These are phyloP conservation scores for Uria aalge DNA, from an alignment of 2,113 vertebrate genomes.

Conservation along the genomic window DNA sequence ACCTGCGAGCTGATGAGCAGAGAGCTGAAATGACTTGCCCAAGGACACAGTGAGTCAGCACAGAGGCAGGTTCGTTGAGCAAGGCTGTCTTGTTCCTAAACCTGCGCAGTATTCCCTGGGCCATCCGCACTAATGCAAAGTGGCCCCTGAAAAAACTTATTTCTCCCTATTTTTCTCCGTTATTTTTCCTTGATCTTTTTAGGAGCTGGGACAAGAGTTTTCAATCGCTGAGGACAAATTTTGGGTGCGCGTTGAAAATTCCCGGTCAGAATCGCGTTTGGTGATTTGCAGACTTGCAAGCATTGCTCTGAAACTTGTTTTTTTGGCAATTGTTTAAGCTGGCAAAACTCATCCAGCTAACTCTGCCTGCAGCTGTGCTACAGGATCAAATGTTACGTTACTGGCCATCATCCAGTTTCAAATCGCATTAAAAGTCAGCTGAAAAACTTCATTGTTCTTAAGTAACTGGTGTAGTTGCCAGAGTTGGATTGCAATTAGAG, in stretches of 20 bases:
- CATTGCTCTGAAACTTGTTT: neutral
- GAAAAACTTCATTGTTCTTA: constrained; percentile 63
- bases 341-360: neutral
- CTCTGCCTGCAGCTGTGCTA: constrained; percentile 42
- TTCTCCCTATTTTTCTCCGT: neutral
- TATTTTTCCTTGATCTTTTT: neutral
- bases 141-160: neutral
- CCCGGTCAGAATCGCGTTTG: neutral
- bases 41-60: constrained; percentile 27
- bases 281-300: neutral
- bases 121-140: neutral
- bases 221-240: neutral
- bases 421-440: constrained; percentile 60
- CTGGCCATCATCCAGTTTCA: constrained; percentile 38
- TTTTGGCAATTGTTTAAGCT: neutral
- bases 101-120: neutral
- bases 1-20: neutral
- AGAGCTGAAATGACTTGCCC: constrained; percentile 45
- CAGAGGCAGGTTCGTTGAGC: constrained; percentile 4
- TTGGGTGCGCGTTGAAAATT: neutral
- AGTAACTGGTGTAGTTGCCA: constrained; percentile 24
- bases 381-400: constrained; percentile 4
- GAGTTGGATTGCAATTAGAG: constrained; percentile 15
- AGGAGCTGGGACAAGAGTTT: neutral
- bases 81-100: neutral